A percentile compares a stretch with the other conserved stretches of the same genome.
Evolutionary conservation across 2,888 invertebrate species (phyloP).

Genomic region (Caenorhabditis zanzibari): DNA sequence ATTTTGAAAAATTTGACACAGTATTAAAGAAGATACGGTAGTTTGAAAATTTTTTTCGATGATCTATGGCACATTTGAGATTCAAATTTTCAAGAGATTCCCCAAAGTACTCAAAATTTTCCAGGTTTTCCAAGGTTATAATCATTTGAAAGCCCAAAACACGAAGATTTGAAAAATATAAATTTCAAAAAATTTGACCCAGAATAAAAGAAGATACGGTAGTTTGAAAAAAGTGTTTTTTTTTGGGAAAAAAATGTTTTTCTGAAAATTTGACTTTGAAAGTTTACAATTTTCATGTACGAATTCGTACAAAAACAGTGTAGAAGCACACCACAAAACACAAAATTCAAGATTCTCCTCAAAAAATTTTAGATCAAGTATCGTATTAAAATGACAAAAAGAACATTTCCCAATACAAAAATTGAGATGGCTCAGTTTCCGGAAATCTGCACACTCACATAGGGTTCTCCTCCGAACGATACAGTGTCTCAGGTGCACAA

Average conservation of each 20-base stretch:
- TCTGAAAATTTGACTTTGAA: not conserved
- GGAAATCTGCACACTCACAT: conserved; percentile 45
- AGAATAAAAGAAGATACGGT: too few species aligned
- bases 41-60: too few species aligned
- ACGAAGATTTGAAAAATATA: not conserved
- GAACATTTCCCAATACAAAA: not conserved
- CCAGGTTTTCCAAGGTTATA: too few species aligned
- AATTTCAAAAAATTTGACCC: not conserved
- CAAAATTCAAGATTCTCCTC: not conserved
- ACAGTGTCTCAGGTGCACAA: conserved; percentile 9
- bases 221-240: too few species aligned
- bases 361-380: not conserved
- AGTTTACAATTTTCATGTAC: not conserved
- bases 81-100: too few species aligned
- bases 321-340: not conserved
- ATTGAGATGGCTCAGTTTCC: conserved; percentile 29
- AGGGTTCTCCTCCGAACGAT: too few species aligned
- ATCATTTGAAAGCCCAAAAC: too few species aligned
- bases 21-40: too few species aligned
- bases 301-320: not conserved
- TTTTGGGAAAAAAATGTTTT: too few species aligned
- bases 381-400: not conserved
- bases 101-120: too few species aligned
- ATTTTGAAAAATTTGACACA: too few species aligned
- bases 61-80: too few species aligned